Base-by-base conservation (phyloP, 2,113 vertebrate genomes). In the Pomatorhinus ruficollis region DNA sequence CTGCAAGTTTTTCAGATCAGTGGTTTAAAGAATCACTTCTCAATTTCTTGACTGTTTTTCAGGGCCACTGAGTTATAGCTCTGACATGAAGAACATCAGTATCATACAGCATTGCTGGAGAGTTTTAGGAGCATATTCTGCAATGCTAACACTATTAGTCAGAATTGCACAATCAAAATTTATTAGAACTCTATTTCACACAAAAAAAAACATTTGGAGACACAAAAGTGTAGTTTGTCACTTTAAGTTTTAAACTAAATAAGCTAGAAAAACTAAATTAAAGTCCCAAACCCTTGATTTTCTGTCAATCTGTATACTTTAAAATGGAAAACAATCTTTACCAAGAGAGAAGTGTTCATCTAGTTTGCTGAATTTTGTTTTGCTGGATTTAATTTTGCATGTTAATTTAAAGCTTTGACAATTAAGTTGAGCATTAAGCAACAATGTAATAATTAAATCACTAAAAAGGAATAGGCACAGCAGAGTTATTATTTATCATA, bases 141-240 rank as follows among this genome's bases (percentile, higher is more conserved):
- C 23, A 16, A 39, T 59, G n/a, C 2, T 35, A 54, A 39, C 11
- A 28, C 1, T 35, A 7, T 13, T 74, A 31, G 5, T 31, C 65
- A 83, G 27, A 47, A 86, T 24, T 53, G 11, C 4, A 16, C 28
- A 52, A 45, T 33, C 11, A 56, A 71, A 45, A 56, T 30, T 15
- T 40, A 30, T 66, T 52, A 82, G 7, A 45, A 47, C 13, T 66
- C 5, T 47, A 33, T 54, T 71, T 37, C 22, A 37, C 16, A 15
- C 2, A 16, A 49, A 39, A 56, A 54, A 18, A 21, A 7, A 37
- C 1, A 28, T n/a, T 9, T 9, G 2, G 8, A 21, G 9, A 33
- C 3, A 28, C 3, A 44, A 27, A 53, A 13, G 1, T n/a, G 6
- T 27, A 3, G 0, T 14, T 37, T 50, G 66, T 45, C 6, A 66